phyloP scores from a whole-genome alignment of 1,140 invertebrate species.

The Diplogasteroides magnus region DNA sequence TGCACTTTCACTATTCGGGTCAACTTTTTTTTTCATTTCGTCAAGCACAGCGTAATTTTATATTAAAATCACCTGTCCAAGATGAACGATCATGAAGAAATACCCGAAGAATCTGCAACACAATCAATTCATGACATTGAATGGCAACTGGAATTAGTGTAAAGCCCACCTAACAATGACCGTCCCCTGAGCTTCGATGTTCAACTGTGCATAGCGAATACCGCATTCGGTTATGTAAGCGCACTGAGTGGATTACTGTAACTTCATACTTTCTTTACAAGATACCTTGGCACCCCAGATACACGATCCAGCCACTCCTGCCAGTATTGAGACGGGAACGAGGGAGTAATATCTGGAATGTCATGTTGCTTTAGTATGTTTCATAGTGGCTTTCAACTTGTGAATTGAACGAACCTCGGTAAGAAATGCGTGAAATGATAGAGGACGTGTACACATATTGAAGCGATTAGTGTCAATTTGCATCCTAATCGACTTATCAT shows the following conservation, averaged over 20 bases:
- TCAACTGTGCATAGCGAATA: slow-evolving; percentile 64
- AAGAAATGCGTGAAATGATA: slow-evolving; percentile 90
- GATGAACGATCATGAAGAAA: slow-evolving; percentile 95
- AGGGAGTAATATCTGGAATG: slow-evolving; percentile 68
- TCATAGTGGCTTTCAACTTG: too few relatives aligned
- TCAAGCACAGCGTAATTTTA: too few relatives aligned
- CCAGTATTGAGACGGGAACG: slow-evolving; percentile 77
- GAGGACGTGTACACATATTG: slow-evolving; percentile 82
- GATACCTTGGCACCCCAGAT: slow-evolving; percentile 96
- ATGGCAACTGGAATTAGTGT: neutral
- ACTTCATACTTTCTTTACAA: too few relatives aligned
- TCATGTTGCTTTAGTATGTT: slow-evolving; percentile 57
- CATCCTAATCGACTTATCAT: slow-evolving; percentile 69
- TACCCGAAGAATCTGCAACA: slow-evolving; percentile 77
- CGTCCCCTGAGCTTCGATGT: slow-evolving; percentile 70
- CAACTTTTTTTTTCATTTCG: too few relatives aligned
- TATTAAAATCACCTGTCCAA: slow-evolving; percentile 82
- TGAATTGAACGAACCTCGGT: too few relatives aligned
- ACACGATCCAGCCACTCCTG: slow-evolving; percentile 82
- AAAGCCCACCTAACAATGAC: slow-evolving; percentile 70
- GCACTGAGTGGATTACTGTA: too few relatives aligned
- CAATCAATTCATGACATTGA: neutral
- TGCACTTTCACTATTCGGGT: too few relatives aligned
- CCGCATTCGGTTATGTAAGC: slow-evolving; percentile 88
- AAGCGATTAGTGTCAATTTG: slow-evolving; percentile 86